These are phyloP conservation scores for Nudaria mundana DNA, from an alignment of 2,888 invertebrate genomes.

Conservation along the genomic window DNA sequence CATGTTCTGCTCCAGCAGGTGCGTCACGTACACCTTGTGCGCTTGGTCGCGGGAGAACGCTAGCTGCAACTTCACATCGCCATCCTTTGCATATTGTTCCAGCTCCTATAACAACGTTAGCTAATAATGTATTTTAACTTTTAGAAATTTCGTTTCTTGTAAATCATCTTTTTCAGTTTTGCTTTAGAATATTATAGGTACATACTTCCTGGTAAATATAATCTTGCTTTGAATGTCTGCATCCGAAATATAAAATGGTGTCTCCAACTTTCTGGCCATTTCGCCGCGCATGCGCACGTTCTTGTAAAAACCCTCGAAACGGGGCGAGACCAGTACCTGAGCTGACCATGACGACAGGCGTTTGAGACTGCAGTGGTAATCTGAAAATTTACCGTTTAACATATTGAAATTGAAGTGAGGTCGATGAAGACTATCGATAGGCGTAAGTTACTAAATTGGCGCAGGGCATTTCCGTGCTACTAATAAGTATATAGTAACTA, in stretches of 20 bases:
- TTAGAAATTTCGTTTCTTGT: too few relatives aligned
- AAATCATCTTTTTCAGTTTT: too few relatives aligned
- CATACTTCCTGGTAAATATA: slow-evolving; percentile 91
- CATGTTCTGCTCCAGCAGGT: slow-evolving; percentile 90
- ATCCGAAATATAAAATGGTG: slow-evolving; percentile 97
- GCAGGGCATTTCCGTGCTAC: too few relatives aligned
- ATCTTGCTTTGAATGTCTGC: slow-evolving; percentile 94
- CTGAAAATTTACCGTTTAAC: slow-evolving; percentile 56
- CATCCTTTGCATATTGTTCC: slow-evolving; percentile 86
- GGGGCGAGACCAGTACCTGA: slow-evolving; percentile 99
- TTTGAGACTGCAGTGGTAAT: slow-evolving; percentile 93
- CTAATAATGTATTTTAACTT: too few relatives aligned
- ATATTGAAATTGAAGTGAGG: too few relatives aligned
- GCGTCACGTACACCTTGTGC: slow-evolving; percentile 95
- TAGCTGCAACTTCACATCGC: slow-evolving; percentile 88
- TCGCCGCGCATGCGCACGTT: slow-evolving; percentile 88
- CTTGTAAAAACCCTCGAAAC: slow-evolving; percentile 98
- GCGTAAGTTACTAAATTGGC: too few relatives aligned
- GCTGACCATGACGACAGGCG: slow-evolving; percentile 98
- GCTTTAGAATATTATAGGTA: not conserved
- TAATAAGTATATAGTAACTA: too few relatives aligned
- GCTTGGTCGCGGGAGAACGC: slow-evolving; percentile 95
- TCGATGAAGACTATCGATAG: too few relatives aligned
- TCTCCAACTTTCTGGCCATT: slow-evolving; percentile 95
- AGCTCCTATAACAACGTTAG: slow-evolving; percentile 82